Conservation (phyloP, 2,113 vertebrate species). For the Gadus chalcogrammus region DNA sequence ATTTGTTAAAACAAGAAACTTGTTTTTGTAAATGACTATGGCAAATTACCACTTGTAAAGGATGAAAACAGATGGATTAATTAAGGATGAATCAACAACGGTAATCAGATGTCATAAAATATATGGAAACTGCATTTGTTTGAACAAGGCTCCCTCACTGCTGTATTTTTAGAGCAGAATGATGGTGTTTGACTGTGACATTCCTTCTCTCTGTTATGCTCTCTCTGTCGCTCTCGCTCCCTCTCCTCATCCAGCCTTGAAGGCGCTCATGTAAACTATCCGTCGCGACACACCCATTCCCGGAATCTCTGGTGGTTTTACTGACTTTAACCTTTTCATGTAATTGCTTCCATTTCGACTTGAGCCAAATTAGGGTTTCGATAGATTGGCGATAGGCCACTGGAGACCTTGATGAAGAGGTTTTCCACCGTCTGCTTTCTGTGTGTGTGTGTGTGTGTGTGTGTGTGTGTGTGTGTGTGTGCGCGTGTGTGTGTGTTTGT, state of each 20-base stretch:
- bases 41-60: too few species aligned
- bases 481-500: too few species aligned
- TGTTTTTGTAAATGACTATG: too few species aligned
- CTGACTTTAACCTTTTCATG: conserved; percentile 55
- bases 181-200: conserved; percentile 47
- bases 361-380: conserved; percentile 49
- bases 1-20: too few species aligned
- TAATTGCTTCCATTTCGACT: conserved; percentile 59
- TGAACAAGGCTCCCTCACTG: conserved; percentile 7
- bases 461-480: conserved; percentile 37
- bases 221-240: conserved; percentile 1
- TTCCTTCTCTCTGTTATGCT: conserved; percentile 35
- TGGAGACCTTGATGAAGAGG: conserved; percentile 23
- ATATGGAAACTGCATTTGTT: too few species aligned
- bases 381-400: conserved; percentile 48
- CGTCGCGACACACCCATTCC: conserved; percentile 64
- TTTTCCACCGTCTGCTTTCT: neutral
- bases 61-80: too few species aligned
- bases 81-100: too few species aligned
- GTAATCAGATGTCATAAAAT: too few species aligned
- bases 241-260: neutral
- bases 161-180: conserved; percentile 39
- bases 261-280: conserved; percentile 39
- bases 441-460: conserved; percentile 30
- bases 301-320: conserved; percentile 67